Percentiles rank a stretch among this genome's conserved stretches.
Conservation (phyloP, 2,797 vertebrate species). For the Macrochelys suwanniensis region DNA sequence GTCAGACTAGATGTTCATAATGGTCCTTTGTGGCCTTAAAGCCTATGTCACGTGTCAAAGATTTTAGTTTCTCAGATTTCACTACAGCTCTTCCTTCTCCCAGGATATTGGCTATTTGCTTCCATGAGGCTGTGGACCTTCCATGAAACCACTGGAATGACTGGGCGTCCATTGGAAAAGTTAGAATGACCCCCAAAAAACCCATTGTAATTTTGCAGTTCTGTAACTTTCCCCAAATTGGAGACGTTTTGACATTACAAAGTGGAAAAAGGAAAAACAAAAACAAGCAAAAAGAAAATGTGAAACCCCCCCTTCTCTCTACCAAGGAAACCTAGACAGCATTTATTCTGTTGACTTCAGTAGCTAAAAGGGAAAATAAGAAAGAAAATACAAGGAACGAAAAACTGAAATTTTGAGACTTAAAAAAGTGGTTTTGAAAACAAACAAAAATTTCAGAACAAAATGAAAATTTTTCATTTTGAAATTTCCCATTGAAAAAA, state of each 20-base stretch:
- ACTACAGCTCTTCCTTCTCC: background rate
- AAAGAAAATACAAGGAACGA: background rate
- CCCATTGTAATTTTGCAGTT: background rate
- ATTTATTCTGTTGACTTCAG: background rate
- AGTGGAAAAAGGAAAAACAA: background rate
- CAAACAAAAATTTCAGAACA: background rate
- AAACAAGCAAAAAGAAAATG: background rate
- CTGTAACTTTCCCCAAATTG: background rate
- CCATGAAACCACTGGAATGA: background rate
- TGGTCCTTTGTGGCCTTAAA: background rate
- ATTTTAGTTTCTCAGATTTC: background rate
- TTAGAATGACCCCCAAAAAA: background rate
- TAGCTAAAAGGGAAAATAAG: background rate
- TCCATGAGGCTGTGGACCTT: background rate
- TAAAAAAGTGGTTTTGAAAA: background rate
- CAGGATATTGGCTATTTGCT: background rate
- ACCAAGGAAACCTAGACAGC: background rate
- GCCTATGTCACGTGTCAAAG: background rate
- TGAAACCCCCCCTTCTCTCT: background rate
- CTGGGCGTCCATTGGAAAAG: background rate
- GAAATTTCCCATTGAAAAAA: background rate
- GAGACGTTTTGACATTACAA: background rate
- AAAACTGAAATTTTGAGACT: background rate
- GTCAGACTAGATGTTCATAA: background rate
- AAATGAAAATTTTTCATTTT: background rate